These are phyloP conservation scores for Dreissena rostriformis DNA, from an alignment of 1,140 invertebrate genomes.

Conservation along the genomic window DNA sequence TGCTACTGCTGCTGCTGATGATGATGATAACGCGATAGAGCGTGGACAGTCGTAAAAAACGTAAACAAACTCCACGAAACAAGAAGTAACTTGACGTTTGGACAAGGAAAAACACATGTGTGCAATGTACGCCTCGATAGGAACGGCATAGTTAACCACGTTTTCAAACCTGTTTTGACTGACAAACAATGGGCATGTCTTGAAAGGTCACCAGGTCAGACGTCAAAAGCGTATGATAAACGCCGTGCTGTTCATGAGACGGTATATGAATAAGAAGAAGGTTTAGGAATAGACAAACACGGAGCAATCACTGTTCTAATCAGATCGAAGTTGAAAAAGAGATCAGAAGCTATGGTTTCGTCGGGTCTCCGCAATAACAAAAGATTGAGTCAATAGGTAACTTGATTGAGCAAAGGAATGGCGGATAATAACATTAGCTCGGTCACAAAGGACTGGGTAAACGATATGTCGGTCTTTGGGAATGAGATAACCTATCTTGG, in stretches of 20 bases:
- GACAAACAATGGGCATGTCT: slow-evolving; percentile 31
- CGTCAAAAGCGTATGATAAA: slow-evolving; percentile 46
- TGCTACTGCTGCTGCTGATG: neutral
- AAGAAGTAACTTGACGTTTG: no score
- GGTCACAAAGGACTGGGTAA: slow-evolving; percentile 33
- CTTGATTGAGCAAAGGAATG: neutral
- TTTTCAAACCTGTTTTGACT: slow-evolving; percentile 46
- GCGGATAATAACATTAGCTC: neutral
- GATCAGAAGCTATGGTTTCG: neutral
- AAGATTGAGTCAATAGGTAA: neutral
- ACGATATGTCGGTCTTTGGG: slow-evolving; percentile 8
- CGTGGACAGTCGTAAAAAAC: no score
- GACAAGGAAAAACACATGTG: neutral
- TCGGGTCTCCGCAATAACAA: neutral
- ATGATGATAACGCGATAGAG: neutral
- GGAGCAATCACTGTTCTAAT: neutral
- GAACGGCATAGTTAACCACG: slow-evolving; percentile 32
- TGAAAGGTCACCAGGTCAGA: slow-evolving; percentile 40
- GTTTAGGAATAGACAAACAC: neutral
- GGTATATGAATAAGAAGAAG: neutral
- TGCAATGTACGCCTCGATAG: no score
- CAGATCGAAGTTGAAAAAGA: neutral
- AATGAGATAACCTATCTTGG: slow-evolving; percentile 28
- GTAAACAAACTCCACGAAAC: no score
- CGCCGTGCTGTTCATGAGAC: neutral